These are phyloP conservation scores for Rhynchomys soricoides DNA, from an alignment of 2,113 vertebrate species.

Conservation along the genomic window DNA sequence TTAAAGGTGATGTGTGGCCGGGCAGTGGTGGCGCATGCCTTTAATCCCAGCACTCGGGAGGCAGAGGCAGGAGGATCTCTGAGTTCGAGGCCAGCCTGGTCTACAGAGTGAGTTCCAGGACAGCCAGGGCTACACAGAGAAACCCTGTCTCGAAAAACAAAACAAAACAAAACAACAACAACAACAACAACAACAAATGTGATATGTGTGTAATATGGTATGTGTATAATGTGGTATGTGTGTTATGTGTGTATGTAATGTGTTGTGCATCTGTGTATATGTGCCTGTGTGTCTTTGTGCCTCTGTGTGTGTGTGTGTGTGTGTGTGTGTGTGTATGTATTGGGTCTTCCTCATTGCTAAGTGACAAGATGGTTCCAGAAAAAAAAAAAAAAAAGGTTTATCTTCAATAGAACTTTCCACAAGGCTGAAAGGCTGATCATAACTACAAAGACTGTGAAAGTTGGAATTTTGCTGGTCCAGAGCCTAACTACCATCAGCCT, in stretches of 20 bases:
- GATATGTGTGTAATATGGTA: too few species aligned
- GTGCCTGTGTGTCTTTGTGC: not conserved
- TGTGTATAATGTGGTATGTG: not conserved
- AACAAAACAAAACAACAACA: too few species aligned
- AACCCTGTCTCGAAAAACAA: too few species aligned
- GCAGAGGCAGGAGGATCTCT: too few species aligned
- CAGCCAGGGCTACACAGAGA: too few species aligned
- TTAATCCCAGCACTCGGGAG: too few species aligned
- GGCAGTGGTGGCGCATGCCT: too few species aligned
- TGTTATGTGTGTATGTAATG: not conserved
- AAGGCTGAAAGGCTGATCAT: not conserved
- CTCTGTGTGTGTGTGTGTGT: too few species aligned
- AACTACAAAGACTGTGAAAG: not conserved
- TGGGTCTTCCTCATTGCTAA: not conserved
- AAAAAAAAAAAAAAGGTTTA: not conserved
- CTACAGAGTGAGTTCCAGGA: too few species aligned
- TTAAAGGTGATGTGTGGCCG: too few species aligned
- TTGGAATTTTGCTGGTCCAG: not conserved
- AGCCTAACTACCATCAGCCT: not conserved
- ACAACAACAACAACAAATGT: too few species aligned
- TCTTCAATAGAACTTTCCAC: not conserved
- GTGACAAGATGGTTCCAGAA: not conserved
- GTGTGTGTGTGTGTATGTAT: not conserved
- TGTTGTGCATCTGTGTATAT: not conserved
- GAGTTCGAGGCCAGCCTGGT: too few species aligned